Percentiles rank a stretch among this genome's conserved stretches.
phyloP scores from a whole-genome alignment of 2,888 invertebrate genomes.

The Lingula anatina region DNA sequence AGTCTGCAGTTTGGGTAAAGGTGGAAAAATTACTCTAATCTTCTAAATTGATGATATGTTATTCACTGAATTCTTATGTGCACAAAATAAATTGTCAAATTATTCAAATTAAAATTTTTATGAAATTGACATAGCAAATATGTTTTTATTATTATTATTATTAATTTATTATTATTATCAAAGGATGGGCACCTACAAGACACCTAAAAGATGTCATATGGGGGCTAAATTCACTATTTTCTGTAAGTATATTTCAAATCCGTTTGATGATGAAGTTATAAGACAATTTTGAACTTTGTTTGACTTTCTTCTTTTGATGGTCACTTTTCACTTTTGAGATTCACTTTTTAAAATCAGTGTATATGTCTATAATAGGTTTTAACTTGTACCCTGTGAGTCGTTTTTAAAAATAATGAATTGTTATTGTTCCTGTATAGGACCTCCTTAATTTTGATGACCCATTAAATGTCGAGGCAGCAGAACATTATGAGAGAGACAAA shows the following conservation, averaged over 20 bases:
- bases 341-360: background rate
- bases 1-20: no score
- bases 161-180: no score
- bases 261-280: background rate
- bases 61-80: no score
- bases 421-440: constrained; percentile 61
- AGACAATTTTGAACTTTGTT: background rate
- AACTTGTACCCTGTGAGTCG: background rate
- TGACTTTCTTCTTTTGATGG: background rate
- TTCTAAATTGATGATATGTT: no score
- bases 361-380: background rate
- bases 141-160: no score
- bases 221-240: constrained; percentile 88
- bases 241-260: constrained; percentile 61
- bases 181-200: constrained; percentile 89
- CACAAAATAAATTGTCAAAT: no score
- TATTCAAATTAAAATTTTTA: no score
- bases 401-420: background rate
- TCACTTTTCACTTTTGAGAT: background rate
- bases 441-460: constrained; percentile 94
- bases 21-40: no score
- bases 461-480: constrained; percentile 86
- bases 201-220: constrained; percentile 88
- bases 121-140: no score
- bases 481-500: constrained; percentile 78